Conservation (phyloP, 2,113 vertebrate genomes). For the Centropus unirufus region DNA sequence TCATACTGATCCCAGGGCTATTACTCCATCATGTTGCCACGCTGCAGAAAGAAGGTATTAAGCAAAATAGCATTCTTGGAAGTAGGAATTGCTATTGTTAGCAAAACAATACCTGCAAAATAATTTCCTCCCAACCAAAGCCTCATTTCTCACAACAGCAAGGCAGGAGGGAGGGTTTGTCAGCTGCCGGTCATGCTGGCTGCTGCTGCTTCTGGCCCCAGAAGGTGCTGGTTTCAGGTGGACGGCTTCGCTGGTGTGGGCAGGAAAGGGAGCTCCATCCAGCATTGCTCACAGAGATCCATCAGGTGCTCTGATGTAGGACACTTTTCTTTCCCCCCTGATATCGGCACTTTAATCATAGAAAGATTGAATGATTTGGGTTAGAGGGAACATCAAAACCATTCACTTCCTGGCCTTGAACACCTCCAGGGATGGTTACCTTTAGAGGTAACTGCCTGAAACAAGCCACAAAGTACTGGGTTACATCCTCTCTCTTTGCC, state of each 20-base stretch:
- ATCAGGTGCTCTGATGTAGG: accelerated
- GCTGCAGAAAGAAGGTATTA: constrained; percentile 73
- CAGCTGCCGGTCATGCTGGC: not conserved
- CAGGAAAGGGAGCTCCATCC: not conserved
- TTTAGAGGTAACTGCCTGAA: not conserved
- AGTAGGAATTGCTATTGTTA: constrained; percentile 73
- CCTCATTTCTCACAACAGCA: constrained; percentile 36
- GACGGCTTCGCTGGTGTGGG: not conserved
- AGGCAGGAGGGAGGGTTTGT: constrained; percentile 35
- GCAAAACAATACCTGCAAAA: constrained; percentile 73
- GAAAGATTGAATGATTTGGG: too few relatives aligned
- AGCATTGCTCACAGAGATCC: accelerated
- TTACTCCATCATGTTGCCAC: constrained; percentile 65
- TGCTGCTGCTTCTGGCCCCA: not conserved
- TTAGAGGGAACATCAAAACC: too few relatives aligned
- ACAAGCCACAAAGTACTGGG: accelerated
- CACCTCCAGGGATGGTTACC: too few relatives aligned
- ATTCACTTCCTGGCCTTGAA: too few relatives aligned
- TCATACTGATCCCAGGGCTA: constrained; percentile 53
- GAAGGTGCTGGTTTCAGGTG: not conserved
- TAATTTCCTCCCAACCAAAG: constrained; percentile 52
- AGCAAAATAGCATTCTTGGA: constrained; percentile 70
- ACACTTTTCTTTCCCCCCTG: too few relatives aligned
- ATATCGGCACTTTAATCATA: not conserved
- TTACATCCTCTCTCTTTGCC: not conserved